A percentile compares a stretch with the other conserved stretches of the same genome.
These are phyloP conservation scores for Scaeva pyrastri DNA, from an alignment of 2,888 invertebrate species.

Conservation along the genomic window DNA sequence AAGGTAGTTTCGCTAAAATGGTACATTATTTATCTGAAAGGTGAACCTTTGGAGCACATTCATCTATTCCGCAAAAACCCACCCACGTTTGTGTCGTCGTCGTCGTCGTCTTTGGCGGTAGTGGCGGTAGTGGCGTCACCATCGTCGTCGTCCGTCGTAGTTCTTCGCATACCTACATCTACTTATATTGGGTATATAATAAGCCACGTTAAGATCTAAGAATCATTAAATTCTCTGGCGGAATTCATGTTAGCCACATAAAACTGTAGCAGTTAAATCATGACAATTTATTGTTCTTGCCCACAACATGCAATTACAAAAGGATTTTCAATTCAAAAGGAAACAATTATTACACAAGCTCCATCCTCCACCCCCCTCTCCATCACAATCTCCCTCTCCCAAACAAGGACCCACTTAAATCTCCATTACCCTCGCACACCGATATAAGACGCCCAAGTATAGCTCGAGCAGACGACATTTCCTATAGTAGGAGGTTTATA, in stretches of 20 bases:
- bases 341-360: slow-evolving; percentile 73
- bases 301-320: slow-evolving; percentile 74
- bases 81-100: not conserved
- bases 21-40: slow-evolving; percentile 40
- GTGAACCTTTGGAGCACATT: slow-evolving; percentile 26
- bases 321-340: slow-evolving; percentile 73
- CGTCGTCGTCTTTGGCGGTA: too few relatives aligned
- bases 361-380: not conserved
- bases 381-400: not conserved
- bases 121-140: not conserved
- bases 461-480: slow-evolving; percentile 45
- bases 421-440: slow-evolving; percentile 54
- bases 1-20: slow-evolving; percentile 19
- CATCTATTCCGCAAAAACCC: not conserved
- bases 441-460: not conserved
- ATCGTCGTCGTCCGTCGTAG: not conserved
- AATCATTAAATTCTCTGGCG: slow-evolving; percentile 56
- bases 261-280: slow-evolving; percentile 69
- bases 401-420: slow-evolving; percentile 75
- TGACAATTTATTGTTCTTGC: slow-evolving; percentile 70
- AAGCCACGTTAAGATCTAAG: slow-evolving; percentile 16
- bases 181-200: too few relatives aligned
- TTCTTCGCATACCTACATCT: not conserved
- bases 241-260: slow-evolving; percentile 68
- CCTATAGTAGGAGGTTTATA: not conserved